Percentiles rank a stretch among this genome's conserved stretches.
Conservation (phyloP, 2,888 invertebrate species). For the Teleogryllus oceanicus region DNA sequence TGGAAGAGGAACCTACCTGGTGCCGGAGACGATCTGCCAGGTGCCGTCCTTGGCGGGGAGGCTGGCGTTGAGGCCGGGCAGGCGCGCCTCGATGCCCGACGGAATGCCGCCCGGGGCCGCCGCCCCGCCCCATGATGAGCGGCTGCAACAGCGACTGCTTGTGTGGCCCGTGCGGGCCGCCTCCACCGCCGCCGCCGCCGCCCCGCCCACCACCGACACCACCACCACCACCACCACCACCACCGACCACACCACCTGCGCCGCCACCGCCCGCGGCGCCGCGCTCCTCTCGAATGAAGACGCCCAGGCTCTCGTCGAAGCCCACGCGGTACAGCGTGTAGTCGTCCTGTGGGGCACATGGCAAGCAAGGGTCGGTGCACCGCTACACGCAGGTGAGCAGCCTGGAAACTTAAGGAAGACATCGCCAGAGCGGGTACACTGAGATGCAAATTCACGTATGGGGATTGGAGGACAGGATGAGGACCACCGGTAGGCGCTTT, state of each 20-base stretch:
- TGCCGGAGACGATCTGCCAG: slow-evolving; percentile 74
- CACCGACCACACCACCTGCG: slow-evolving; percentile 53
- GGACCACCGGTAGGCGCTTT: too few species aligned
- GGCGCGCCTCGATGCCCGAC: slow-evolving; percentile 37
- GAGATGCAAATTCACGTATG: too few species aligned
- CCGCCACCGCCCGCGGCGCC: slow-evolving; percentile 47
- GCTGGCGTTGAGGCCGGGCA: slow-evolving; percentile 31
- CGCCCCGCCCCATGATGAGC: slow-evolving; percentile 35
- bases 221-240: not conserved
- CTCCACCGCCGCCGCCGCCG: slow-evolving; percentile 52
- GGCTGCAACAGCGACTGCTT: slow-evolving; percentile 41
- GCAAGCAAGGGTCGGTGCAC: too few species aligned
- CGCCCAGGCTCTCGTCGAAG: slow-evolving; percentile 35
- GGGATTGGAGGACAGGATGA: too few species aligned
- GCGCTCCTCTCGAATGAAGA: slow-evolving; percentile 44
- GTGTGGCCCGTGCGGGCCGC: slow-evolving; percentile 53
- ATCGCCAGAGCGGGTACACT: too few species aligned
- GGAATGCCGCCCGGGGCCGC: slow-evolving; percentile 39
- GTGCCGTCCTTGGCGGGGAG: slow-evolving; percentile 67
- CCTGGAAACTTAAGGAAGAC: too few species aligned
- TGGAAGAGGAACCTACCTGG: slow-evolving; percentile 53
- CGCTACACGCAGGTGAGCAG: too few species aligned
- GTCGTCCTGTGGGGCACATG: slow-evolving; percentile 48
- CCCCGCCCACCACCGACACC: slow-evolving; percentile 45
- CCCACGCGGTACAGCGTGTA: slow-evolving; percentile 47